Base-by-base conservation (phyloP, 1,140 invertebrate species). In the Pinna nobilis region DNA sequence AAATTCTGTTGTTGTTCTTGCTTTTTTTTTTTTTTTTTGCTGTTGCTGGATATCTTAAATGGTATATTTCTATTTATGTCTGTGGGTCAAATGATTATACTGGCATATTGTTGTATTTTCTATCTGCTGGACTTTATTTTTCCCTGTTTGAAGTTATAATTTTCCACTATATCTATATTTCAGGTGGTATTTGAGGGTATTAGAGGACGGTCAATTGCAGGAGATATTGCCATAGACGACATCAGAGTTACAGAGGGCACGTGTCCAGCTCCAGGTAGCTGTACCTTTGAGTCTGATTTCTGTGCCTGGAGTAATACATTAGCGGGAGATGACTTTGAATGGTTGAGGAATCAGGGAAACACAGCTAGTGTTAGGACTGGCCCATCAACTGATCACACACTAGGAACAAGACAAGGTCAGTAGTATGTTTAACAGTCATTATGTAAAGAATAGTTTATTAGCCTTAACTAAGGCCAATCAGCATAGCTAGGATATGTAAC, bases 161-260 rank as follows among this genome's bases (percentile, higher is more conserved):
- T 44, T 44, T 44, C n/a, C n/a, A 44, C 9, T 44, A n/a, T 44
- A n/a, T 11, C n/a, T 44, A 44, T 44, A 44, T 11, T 44, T 11
- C 61, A 86, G 84, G 51, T 84, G 15, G 74, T 77, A n/a, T 82
- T 86, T 81, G 84, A 86, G 78, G 84, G 78, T 35, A 55, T 82
- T 4, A 37, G 81, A 37, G 80, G 76, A 23, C 28, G 30, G 20
- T 68, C 74, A 28, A 77, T 77, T 20, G 69, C 66, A 39, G 83
- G 82, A 15, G 84, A 87, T 61, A 86, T 88, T 39, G 87, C 87
- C 20, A 82, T 90, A 63, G 88, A 89, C 77, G 88, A 90, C 70
- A 84, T 89, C 6, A 70, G 50, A 68, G 82, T 82, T 53, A 74
- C 35, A 72, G 79, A 64, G 82, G 87, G 79, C 41, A 41, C 47